Base-by-base conservation (phyloP, 1,140 invertebrate species). In the Idris sp. region DNA sequence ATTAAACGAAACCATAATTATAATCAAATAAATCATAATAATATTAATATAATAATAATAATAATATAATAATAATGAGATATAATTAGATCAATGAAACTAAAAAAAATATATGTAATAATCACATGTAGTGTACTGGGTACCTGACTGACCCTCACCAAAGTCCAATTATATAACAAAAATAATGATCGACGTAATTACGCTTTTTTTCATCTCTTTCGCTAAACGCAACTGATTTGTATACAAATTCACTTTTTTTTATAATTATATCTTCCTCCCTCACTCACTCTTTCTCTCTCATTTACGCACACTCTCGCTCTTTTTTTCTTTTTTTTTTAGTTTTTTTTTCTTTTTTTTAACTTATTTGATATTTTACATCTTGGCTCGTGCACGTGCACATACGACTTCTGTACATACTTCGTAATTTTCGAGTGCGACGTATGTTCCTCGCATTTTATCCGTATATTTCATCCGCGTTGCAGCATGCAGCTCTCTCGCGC, bases 1-100 rank as follows among this genome's bases (percentile, higher is more conserved):
- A 84, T 86, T 86, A 85, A 86, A 84, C 84, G 81, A 83, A 85
- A 85, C 82, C 74, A 82, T 84, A 82, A 84, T 83, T 79, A 83
- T 85, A 82, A 79, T 84, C 81, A 79, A 80, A 81, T 78, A 83
- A 83, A 69, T 69, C 54, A 69, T 69, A 59, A 68, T 62, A 62
- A 44, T 54, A 48, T 43, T 79, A 80, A 82, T 78, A 76, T 82
- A 79, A 77, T 81, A 77, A 74, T 78, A 77, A 79, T 79, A 80
- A 75, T 78, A 77, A 56, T 79, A 76, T 82, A 79, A 76, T 81
- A 77, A 78, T 79, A 74, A 74, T 78, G 53, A 69, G 44, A 64
- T 46, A 48, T 38, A 59, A 53, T 46, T 31, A 19, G 33, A 72
- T 76, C 59, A 82, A 74, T 79, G 79, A 79, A 84, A 82, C 75